Conservation (phyloP, 1,140 invertebrate species). For the Diabrotica virgifera region DNA sequence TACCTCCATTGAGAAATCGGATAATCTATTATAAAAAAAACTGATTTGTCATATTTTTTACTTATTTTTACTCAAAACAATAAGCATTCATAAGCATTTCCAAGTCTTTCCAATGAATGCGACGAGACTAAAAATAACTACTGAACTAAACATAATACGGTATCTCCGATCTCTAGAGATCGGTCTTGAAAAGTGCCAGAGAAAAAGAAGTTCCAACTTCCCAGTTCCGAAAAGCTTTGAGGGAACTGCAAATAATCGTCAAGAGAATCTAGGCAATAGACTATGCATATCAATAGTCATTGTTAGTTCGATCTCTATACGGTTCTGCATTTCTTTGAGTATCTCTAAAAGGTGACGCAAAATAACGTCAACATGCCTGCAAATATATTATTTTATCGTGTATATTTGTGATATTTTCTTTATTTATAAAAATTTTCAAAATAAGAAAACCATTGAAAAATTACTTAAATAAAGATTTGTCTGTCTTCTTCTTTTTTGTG, state of each 20-base stretch:
- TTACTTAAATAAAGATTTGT: too few species aligned
- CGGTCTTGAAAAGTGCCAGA: not conserved
- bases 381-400: too few species aligned
- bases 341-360: too few species aligned
- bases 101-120: not conserved
- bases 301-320: not conserved
- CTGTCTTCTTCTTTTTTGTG: too few species aligned
- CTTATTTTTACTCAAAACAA: not conserved
- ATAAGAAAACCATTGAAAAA: too few species aligned
- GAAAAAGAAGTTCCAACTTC: not conserved
- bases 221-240: slow-evolving; percentile 1
- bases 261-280: not conserved
- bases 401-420: too few species aligned
- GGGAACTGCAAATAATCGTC: not conserved
- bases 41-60: too few species aligned
- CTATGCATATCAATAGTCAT: slow-evolving; percentile 2
- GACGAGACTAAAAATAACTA: not conserved
- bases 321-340: not conserved
- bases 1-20: too few species aligned
- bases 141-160: not conserved
- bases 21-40: too few species aligned
- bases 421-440: too few species aligned
- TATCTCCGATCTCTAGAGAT: slow-evolving; percentile 2
- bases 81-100: not conserved
- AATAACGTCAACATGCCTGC: too few species aligned